Base-by-base conservation (phyloP, 2,888 invertebrate species). In the Lucinisca nassula region DNA sequence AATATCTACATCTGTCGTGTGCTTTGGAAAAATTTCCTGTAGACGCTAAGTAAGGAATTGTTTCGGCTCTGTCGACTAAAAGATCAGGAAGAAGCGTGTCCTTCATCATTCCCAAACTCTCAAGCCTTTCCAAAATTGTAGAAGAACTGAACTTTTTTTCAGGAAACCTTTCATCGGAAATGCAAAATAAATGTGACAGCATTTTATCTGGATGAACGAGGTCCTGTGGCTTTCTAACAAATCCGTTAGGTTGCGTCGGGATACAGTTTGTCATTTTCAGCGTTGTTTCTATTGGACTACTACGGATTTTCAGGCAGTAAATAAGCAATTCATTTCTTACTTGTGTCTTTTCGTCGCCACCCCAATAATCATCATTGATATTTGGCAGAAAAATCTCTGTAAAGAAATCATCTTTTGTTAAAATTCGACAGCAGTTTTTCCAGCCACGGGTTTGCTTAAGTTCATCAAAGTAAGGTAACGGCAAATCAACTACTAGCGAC, bases 371-470 rank as follows among this genome's bases (percentile, higher is more conserved):
- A 10, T 74, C 58, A 0, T 17, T 32, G 2, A 92, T 67, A 40
- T 90, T 83, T 70, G 90, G 85, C n/a, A 91, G 75, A 40, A 92
- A 86, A 38, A 89, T 72, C 12, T 87, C 30, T 0, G 67, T 10
- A n/a, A 82, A 87, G 72, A 92, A 90, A 3, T 55, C n/a, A n/a
- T 83, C 83, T 40, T 21, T 17, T 17, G 67, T 45, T n/a, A 91
- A 49, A n/a, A 88, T 86, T 35, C 61, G 74, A 21, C 24, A 12
- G 27, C 55, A 17, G 0, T 91, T 45, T 2, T 73, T 21, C 4
- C 58, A 21, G 27, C 24, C 58, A 40, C 73, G 67, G 12, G 76
- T 78, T 4, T 77, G 38, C 4, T 40, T 10, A 4, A 89, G 30
- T 10, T 70, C 51, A 2, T 40, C 24, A 49, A 86, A 82, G 30